phyloP scores from a whole-genome alignment of 1,140 invertebrate genomes.

The Phenacoccus solenopsis region DNA sequence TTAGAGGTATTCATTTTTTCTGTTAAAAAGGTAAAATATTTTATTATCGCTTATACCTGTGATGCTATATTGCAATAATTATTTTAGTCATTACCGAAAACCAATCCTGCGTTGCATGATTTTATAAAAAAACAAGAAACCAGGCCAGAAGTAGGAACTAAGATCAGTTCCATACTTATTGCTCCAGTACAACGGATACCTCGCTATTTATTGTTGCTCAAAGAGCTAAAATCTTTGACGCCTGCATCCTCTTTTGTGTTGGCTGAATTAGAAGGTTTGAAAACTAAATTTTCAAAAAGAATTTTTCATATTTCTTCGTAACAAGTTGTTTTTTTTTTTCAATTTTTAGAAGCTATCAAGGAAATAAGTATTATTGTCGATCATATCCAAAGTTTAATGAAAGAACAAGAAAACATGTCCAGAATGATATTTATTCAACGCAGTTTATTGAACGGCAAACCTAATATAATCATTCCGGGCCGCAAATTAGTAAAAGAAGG shows the following conservation, averaged over 20 bases:
- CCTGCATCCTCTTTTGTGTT: constrained; percentile 23
- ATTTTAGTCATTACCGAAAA: constrained; percentile 43
- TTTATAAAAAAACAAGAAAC: constrained; percentile 52
- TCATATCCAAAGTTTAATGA: constrained; percentile 56
- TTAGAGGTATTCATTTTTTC: constrained; percentile 26
- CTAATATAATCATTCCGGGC: constrained; percentile 52
- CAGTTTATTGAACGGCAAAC: constrained; percentile 42
- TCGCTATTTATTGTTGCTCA: constrained; percentile 55
- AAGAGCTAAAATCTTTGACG: constrained; percentile 52
- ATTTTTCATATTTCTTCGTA: not conserved
- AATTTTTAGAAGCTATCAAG: constrained; percentile 46
- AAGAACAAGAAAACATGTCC: constrained; percentile 56
- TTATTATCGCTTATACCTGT: not conserved
- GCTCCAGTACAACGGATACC: constrained; percentile 63
- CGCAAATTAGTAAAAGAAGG: constrained; percentile 57
- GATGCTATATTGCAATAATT: constrained; percentile 10
- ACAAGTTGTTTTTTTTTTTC: not conserved
- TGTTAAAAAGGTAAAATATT: not conserved
- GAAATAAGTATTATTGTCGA: constrained; percentile 51
- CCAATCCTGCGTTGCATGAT: constrained; percentile 42
- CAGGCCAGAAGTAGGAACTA: constrained; percentile 52
- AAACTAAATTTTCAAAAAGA: not conserved
- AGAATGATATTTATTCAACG: constrained; percentile 53
- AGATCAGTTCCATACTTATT: constrained; percentile 55
- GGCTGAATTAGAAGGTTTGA: constrained; percentile 23